A percentile compares a stretch with the other conserved stretches of the same genome.
These are phyloP conservation scores for Carcina quercana DNA, from an alignment of 2,888 invertebrate genomes.

Conservation along the genomic window DNA sequence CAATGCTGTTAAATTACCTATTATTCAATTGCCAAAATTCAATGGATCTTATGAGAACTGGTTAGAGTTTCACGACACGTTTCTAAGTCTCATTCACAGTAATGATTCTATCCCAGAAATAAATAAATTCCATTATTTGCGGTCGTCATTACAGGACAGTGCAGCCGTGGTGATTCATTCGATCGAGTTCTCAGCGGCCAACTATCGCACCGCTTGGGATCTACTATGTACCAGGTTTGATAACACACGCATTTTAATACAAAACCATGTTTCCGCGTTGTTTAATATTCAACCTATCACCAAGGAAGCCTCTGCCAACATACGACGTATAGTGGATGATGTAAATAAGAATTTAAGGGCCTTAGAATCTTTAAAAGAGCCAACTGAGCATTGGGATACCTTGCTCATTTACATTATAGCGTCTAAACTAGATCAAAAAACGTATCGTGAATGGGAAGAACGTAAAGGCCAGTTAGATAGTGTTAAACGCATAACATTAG, in stretches of 20 bases:
- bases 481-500: not conserved
- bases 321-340: conserved; percentile 16
- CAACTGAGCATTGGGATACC: conserved; percentile 16
- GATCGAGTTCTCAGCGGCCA: conserved; percentile 15
- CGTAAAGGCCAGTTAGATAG: conserved; percentile 3
- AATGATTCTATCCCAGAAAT: conserved; percentile 19
- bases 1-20: conserved; percentile 16
- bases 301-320: conserved; percentile 15
- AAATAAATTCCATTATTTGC: conserved; percentile 22
- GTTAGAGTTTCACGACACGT: conserved; percentile 22
- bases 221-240: conserved; percentile 20
- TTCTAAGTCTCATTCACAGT: conserved; percentile 17
- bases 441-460: conserved; percentile 10
- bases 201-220: conserved; percentile 19
- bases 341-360: conserved; percentile 20
- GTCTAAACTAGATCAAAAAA: conserved; percentile 4
- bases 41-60: conserved; percentile 17
- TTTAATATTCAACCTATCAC: conserved; percentile 16
- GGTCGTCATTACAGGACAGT: conserved; percentile 17
- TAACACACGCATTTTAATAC: conserved; percentile 17
- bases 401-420: conserved; percentile 6
- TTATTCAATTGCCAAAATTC: conserved; percentile 21
- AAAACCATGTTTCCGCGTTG: conserved; percentile 19
- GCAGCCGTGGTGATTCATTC: conserved; percentile 19
- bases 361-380: conserved; percentile 17